Percentiles rank a stretch among this genome's conserved stretches.
Conservation (phyloP, 2,888 invertebrate genomes). For the Volucella zonaria region DNA sequence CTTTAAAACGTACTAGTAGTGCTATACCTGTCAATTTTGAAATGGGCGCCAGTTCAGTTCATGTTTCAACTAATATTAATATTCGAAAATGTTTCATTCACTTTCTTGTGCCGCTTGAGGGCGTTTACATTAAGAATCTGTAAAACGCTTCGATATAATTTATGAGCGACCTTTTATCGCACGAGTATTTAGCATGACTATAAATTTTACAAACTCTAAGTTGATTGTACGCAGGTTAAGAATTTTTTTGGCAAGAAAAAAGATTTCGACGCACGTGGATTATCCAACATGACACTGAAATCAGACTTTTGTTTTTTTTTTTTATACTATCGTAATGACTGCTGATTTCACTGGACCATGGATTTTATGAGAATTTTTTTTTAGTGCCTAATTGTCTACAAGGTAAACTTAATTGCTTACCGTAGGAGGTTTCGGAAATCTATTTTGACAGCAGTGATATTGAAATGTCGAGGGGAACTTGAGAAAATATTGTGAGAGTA, state of each 20-base stretch:
- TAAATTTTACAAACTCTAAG: constrained; percentile 29
- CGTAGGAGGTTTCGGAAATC: too few species aligned
- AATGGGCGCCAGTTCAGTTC: constrained; percentile 40
- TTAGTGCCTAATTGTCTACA: not conserved
- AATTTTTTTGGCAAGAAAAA: constrained; percentile 28
- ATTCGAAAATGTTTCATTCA: constrained; percentile 5
- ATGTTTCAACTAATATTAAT: constrained; percentile 43
- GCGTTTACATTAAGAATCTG: constrained; percentile 12
- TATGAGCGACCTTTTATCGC: constrained; percentile 4
- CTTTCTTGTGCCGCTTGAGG: not conserved
- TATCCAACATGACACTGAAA: constrained; percentile 32
- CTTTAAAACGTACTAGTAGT: constrained; percentile 24
- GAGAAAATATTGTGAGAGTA: not conserved
- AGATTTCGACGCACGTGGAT: constrained; percentile 34
- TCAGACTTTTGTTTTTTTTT: not conserved
- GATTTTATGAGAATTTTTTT: not conserved
- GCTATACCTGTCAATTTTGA: constrained; percentile 37
- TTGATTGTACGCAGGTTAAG: constrained; percentile 8
- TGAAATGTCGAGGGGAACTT: too few species aligned
- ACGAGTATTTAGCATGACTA: constrained; percentile 13
- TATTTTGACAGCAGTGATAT: too few species aligned
- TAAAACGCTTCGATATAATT: constrained; percentile 10
- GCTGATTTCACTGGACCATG: constrained; percentile 19
- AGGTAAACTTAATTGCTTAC: too few species aligned
- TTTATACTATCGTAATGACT: constrained; percentile 11